Evolutionary conservation across 1,140 invertebrate genomes (phyloP).

Genomic region (Venturia canescens): DNA sequence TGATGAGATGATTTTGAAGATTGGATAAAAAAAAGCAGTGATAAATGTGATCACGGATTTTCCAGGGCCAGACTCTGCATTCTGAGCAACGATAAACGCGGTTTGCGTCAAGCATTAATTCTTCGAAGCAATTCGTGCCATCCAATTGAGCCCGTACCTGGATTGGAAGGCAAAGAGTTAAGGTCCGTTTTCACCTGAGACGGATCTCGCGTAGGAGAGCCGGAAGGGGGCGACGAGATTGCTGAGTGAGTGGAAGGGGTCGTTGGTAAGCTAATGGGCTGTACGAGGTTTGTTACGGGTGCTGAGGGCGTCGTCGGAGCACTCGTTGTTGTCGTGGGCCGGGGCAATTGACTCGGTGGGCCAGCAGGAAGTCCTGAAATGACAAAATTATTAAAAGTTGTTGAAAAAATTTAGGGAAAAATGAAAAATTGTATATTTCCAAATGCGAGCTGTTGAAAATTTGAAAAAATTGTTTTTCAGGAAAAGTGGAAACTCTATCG

Average conservation of each 20-base stretch:
- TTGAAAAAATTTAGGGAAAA: slow-evolving; percentile 8
- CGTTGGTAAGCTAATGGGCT: slow-evolving; percentile 49
- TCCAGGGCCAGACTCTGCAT: too few species aligned
- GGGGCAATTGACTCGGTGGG: slow-evolving; percentile 63
- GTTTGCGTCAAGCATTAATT: too few species aligned
- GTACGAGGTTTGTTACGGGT: slow-evolving; percentile 53
- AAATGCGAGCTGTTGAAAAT: neutral
- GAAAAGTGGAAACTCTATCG: neutral
- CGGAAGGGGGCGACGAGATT: slow-evolving; percentile 51
- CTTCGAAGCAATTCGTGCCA: neutral
- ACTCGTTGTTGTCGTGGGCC: slow-evolving; percentile 70
- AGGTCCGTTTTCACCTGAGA: slow-evolving; percentile 51
- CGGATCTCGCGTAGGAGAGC: slow-evolving; percentile 49
- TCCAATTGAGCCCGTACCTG: slow-evolving; percentile 56
- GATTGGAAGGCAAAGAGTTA: slow-evolving; percentile 58
- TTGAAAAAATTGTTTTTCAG: neutral
- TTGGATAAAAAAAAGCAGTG: neutral
- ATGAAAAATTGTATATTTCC: neutral
- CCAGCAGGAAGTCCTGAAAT: slow-evolving; percentile 65
- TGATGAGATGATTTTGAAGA: neutral
- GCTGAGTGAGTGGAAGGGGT: slow-evolving; percentile 42
- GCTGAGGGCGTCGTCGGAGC: slow-evolving; percentile 70
- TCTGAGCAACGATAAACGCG: too few species aligned
- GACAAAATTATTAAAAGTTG: neutral
- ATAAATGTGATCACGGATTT: neutral